phyloP scores from a whole-genome alignment of 2,113 vertebrate genomes.

The Donacobius atricapilla region DNA sequence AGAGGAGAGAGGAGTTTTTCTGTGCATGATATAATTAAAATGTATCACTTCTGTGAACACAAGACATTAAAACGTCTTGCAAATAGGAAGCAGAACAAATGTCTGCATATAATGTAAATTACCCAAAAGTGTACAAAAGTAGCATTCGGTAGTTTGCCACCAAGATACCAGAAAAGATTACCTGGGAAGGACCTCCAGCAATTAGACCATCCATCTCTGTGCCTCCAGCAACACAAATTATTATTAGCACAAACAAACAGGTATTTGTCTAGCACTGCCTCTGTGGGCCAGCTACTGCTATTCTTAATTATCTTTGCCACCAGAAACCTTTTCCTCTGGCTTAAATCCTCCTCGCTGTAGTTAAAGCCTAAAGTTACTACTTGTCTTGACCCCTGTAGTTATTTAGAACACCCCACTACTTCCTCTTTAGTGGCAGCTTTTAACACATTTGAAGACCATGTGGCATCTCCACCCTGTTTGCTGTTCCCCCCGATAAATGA shows the following conservation, averaged over 20 bases:
- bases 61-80: neutral
- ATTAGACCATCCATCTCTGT: neutral
- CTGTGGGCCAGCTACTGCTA: neutral
- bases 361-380: neutral
- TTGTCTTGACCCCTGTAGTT: neutral
- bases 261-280: neutral
- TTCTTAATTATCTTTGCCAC: neutral
- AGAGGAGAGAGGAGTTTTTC: neutral
- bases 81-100: neutral
- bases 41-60: neutral
- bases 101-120: neutral
- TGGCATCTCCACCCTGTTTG: neutral
- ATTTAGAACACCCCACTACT: neutral
- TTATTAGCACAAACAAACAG: neutral
- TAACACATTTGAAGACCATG: neutral
- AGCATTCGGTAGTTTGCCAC: neutral
- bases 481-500: neutral
- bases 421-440: neutral
- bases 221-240: neutral
- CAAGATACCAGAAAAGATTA: neutral
- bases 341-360: neutral
- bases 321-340: neutral
- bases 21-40: neutral
- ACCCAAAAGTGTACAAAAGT: neutral
- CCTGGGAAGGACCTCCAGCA: neutral